phyloP scores from a whole-genome alignment of 2,888 invertebrate genomes.

The Hololepta plana region DNA sequence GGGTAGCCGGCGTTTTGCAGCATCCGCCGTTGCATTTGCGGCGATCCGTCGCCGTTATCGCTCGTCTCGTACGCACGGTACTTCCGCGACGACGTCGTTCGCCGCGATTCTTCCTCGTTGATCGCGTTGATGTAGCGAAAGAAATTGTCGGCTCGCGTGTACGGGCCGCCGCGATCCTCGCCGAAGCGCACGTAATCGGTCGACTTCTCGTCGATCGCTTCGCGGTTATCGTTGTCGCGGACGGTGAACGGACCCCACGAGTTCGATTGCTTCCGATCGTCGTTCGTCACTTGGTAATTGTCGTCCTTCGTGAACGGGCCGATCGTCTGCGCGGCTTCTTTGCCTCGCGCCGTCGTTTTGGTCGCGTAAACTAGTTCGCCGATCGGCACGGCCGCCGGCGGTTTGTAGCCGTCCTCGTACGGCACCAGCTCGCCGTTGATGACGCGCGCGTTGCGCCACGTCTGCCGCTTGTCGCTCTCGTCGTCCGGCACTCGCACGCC shows the following conservation, averaged over 20 bases:
- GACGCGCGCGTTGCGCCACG: conserved; percentile 77
- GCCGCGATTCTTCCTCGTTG: conserved; percentile 42
- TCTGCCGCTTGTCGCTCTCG: conserved; percentile 55
- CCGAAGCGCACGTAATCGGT: conserved; percentile 14
- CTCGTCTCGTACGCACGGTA: conserved; percentile 29
- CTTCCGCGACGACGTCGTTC: conserved; percentile 32
- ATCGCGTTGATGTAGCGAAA: conserved; percentile 49
- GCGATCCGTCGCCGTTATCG: conserved; percentile 21
- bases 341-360: conserved; percentile 9
- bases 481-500: conserved; percentile 73
- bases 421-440: conserved; percentile 68
- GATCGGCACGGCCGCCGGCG: conserved; percentile 40
- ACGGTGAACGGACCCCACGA: conserved; percentile 38
- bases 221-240: conserved; percentile 29
- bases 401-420: conserved; percentile 50
- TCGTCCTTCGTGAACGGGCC: conserved; percentile 45
- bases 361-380: conserved; percentile 35
- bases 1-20: conserved; percentile 45
- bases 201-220: conserved; percentile 11
- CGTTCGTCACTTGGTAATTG: conserved; percentile 24
- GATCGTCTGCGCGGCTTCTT: conserved; percentile 12
- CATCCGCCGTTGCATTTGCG: conserved; percentile 52
- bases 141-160: conserved; percentile 42
- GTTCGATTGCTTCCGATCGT: neutral
- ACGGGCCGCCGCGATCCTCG: conserved; percentile 36